Conservation (phyloP, 2,113 vertebrate genomes). For the Tamias sibiricus region DNA sequence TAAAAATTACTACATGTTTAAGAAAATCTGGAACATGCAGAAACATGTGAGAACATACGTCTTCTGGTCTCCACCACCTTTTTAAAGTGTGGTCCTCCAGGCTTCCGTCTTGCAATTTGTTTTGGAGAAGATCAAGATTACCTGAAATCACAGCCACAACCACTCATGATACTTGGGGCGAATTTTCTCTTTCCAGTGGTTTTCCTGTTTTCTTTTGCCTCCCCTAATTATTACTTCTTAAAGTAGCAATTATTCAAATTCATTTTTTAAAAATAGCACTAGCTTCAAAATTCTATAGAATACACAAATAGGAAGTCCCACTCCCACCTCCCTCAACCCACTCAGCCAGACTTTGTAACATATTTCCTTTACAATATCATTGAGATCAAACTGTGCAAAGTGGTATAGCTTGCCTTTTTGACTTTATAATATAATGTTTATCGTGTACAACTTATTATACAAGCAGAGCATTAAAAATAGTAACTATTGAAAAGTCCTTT, state of each 20-base stretch:
- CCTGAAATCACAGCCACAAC: neutral
- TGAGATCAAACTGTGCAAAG: neutral
- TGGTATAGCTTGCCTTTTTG: neutral
- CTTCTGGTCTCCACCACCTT: neutral
- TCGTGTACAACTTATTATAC: neutral
- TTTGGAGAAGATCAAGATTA: neutral
- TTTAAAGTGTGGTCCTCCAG: neutral
- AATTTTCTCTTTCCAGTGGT: neutral
- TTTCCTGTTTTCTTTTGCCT: neutral
- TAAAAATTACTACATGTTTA: slow-evolving; percentile 4
- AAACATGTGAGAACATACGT: neutral
- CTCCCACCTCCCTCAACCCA: neutral
- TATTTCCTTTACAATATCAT: neutral
- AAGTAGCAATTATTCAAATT: neutral
- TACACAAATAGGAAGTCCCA: neutral
- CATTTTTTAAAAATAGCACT: neutral
- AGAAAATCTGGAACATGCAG: neutral
- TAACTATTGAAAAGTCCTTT: neutral
- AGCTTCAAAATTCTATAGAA: neutral
- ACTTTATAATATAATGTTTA: neutral
- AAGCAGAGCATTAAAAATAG: neutral
- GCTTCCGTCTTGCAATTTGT: neutral
- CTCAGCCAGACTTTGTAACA: neutral
- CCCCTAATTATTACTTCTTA: neutral
- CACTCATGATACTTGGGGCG: neutral